Percentiles rank a stretch among this genome's conserved stretches.
These are phyloP conservation scores for Odontothrips loti DNA, from an alignment of 2,888 invertebrate genomes.

Conservation along the genomic window DNA sequence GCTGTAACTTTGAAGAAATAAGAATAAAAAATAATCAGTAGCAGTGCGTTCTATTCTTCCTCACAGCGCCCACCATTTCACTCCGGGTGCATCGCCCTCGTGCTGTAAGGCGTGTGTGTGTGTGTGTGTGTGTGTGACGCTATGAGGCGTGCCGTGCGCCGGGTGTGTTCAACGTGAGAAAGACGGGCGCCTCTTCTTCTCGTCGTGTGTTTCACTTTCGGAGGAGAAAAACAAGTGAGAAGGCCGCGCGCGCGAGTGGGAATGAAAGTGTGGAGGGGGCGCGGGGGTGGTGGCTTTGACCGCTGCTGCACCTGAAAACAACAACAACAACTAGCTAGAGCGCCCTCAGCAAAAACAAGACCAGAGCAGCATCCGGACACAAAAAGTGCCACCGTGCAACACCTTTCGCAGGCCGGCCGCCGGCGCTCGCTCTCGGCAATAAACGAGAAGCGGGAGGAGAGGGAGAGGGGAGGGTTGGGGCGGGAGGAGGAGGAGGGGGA, in stretches of 20 bases:
- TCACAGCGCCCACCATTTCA: too few species aligned
- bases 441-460: neutral
- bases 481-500: neutral
- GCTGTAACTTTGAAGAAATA: too few species aligned
- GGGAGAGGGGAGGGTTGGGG: neutral
- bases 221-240: too few species aligned
- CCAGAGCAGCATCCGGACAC: too few species aligned
- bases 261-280: neutral
- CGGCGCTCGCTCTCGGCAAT: too few species aligned
- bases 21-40: too few species aligned
- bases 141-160: neutral
- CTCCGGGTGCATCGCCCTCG: too few species aligned
- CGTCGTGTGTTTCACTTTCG: slow-evolving; percentile 5
- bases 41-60: too few species aligned
- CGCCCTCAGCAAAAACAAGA: neutral
- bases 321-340: neutral
- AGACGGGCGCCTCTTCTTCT: neutral
- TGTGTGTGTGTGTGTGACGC: neutral
- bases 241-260: neutral
- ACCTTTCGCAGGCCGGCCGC: too few species aligned
- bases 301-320: neutral
- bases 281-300: too few species aligned
- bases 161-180: neutral
- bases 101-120: too few species aligned
- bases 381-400: too few species aligned